These are phyloP conservation scores for Jacana jacana DNA, from an alignment of 2,113 vertebrate species.

Conservation along the genomic window DNA sequence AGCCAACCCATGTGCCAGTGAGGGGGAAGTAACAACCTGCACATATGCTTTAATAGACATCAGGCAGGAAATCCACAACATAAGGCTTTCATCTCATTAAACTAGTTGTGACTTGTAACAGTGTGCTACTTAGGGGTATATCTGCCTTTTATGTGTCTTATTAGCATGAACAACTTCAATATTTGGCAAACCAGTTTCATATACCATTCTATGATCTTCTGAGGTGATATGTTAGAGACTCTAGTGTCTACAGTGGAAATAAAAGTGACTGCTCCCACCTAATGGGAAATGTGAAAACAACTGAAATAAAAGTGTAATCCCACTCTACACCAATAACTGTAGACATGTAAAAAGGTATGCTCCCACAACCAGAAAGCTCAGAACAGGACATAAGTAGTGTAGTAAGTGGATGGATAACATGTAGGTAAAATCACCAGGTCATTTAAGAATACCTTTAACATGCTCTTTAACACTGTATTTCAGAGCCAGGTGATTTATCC, in stretches of 20 bases:
- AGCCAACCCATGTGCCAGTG: not conserved
- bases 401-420: not conserved
- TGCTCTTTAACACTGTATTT: not conserved
- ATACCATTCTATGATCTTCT: not conserved
- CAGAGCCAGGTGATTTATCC: not conserved
- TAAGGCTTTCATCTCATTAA: not conserved
- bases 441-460: not conserved
- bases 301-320: not conserved
- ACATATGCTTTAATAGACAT: not conserved
- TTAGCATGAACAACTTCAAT: not conserved
- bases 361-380: not conserved
- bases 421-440: not conserved
- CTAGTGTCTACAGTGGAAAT: not conserved
- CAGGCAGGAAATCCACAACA: not conserved
- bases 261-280: not conserved
- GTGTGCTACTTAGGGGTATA: not conserved
- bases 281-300: not conserved
- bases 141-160: not conserved
- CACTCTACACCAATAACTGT: not conserved
- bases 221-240: not conserved
- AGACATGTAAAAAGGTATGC: not conserved
- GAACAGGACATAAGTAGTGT: not conserved
- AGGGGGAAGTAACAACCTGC: not conserved
- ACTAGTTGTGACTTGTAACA: not conserved
- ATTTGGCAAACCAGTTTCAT: not conserved